Evolutionary conservation across 53 echinoderm and acorn worm genomes (phyloP).

Genomic region (Zoroaster sp.): DNA sequence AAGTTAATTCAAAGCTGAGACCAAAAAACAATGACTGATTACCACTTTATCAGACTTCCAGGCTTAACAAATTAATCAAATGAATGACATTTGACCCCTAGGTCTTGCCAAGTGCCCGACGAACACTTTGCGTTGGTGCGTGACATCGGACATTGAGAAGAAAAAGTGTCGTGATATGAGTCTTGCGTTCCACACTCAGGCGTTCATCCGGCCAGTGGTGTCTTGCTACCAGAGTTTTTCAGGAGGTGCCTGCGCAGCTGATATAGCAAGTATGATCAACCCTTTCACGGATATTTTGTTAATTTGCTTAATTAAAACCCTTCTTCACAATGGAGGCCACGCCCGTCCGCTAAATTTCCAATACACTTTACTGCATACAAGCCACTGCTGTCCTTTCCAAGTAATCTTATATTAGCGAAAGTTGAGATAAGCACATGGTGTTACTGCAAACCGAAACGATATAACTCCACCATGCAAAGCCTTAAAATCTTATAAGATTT

Average conservation of each 20-base stretch:
- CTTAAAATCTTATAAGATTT: too few relatives aligned
- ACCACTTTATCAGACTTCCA: neutral
- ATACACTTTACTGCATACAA: too few relatives aligned
- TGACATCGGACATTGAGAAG: conserved; percentile 62
- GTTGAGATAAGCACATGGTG: too few relatives aligned
- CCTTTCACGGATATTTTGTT: neutral
- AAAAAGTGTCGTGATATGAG: conserved; percentile 79
- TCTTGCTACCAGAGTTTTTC: conserved; percentile 59
- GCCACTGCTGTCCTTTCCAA: too few relatives aligned
- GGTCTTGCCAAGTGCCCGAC: conserved; percentile 81
- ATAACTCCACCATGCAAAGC: too few relatives aligned
- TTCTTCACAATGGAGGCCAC: too few relatives aligned
- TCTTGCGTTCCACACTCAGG: conserved; percentile 49
- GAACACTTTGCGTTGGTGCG: conserved; percentile 76
- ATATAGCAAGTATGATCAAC: conserved; percentile 40
- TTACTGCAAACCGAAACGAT: too few relatives aligned
- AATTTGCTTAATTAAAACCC: neutral
- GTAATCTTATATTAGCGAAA: too few relatives aligned
- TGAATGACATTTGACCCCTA: too few relatives aligned
- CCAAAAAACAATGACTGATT: neutral
- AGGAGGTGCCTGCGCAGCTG: neutral
- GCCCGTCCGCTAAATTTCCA: too few relatives aligned
- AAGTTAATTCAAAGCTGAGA: neutral
- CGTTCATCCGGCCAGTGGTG: conserved; percentile 50
- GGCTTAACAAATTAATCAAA: neutral